A percentile compares a stretch with the other conserved stretches of the same genome.
Evolutionary conservation across 1,140 invertebrate species (phyloP).

Genomic region (Yoshiicerus persimilis): DNA sequence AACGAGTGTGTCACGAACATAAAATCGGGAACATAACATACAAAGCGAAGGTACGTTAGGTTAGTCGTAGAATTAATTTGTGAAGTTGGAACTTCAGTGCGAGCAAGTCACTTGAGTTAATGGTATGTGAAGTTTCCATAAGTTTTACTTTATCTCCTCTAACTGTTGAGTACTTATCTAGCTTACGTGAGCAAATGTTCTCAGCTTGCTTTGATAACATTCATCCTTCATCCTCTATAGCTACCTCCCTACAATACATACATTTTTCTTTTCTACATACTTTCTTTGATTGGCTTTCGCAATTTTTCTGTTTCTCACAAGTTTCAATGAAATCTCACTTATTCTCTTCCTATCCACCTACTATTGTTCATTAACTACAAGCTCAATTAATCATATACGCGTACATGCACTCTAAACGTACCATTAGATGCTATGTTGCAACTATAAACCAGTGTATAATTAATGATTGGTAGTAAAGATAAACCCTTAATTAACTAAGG

Average conservation of each 20-base stretch:
- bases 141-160: background rate
- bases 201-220: background rate
- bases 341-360: background rate
- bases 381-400: too few species aligned
- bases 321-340: background rate
- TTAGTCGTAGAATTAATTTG: background rate
- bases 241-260: background rate
- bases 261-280: background rate
- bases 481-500: too few species aligned
- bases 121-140: background rate
- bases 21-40: background rate
- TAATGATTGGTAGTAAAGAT: too few species aligned
- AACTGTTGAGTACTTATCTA: constrained; percentile 12
- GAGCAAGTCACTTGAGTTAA: background rate
- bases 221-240: background rate
- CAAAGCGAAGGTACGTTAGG: background rate
- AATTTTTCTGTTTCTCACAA: background rate
- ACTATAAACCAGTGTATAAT: too few species aligned
- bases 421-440: too few species aligned
- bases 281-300: background rate
- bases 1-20: background rate
- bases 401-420: too few species aligned
- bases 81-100: background rate
- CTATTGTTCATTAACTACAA: too few species aligned
- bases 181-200: background rate